These are phyloP conservation scores for Drosophila novamexicana DNA, from an alignment of 1,140 invertebrate genomes.

Conservation along the genomic window DNA sequence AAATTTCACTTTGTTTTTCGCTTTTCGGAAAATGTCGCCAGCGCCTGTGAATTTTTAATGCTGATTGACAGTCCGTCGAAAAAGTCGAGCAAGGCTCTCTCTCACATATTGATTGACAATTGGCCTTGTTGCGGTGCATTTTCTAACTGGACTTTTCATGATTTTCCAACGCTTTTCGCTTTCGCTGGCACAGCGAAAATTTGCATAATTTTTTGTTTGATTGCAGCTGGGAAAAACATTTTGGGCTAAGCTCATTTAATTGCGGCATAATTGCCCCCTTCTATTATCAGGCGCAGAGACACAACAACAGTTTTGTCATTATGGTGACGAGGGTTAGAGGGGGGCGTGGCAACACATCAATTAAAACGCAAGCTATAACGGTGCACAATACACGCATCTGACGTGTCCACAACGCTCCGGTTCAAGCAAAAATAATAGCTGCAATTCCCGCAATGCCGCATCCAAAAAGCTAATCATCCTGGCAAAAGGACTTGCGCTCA, in stretches of 20 bases:
- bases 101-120: slow-evolving; percentile 39
- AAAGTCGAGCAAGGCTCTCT: slow-evolving; percentile 16
- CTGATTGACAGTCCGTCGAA: slow-evolving; percentile 65
- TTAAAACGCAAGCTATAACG: slow-evolving; percentile 53
- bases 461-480: slow-evolving; percentile 79
- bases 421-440: slow-evolving; percentile 56
- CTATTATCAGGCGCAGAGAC: slow-evolving; percentile 23
- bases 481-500: slow-evolving; percentile 50
- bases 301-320: slow-evolving; percentile 27
- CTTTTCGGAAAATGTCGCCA: slow-evolving; percentile 21
- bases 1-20: slow-evolving; percentile 43
- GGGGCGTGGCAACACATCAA: slow-evolving; percentile 59
- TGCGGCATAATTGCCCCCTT: slow-evolving; percentile 64
- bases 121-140: slow-evolving; percentile 34
- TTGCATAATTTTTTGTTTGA: slow-evolving; percentile 61
- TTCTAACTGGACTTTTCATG: neutral
- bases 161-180: neutral
- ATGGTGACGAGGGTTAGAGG: slow-evolving; percentile 15
- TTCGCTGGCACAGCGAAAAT: slow-evolving; percentile 17
- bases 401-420: slow-evolving; percentile 39
- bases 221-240: slow-evolving; percentile 34
- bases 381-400: slow-evolving; percentile 46
- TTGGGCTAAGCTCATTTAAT: slow-evolving; percentile 67
- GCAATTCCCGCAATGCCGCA: slow-evolving; percentile 45
- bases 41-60: slow-evolving; percentile 72